phyloP scores from a whole-genome alignment of 1,140 invertebrate species.

The Halesus radiatus region DNA sequence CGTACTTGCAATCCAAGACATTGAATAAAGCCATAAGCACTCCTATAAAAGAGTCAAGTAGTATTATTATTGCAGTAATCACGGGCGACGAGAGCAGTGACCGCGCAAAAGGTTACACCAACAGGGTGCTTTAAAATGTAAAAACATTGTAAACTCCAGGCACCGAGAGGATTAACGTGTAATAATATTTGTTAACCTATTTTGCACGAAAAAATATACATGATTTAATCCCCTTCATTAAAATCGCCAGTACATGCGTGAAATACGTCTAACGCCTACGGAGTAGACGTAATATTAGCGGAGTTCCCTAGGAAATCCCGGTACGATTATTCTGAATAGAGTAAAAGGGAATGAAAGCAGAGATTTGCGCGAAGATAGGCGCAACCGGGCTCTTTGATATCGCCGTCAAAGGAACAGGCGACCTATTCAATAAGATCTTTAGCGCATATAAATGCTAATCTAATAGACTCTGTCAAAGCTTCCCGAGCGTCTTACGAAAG shows the following conservation, averaged over 20 bases:
- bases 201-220: no score
- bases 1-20: no score
- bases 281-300: no score
- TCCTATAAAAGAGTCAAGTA: no score
- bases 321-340: background rate
- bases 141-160: background rate
- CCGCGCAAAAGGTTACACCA: constrained; percentile 17
- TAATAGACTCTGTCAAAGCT: background rate
- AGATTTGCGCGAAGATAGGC: constrained; percentile 14
- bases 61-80: background rate
- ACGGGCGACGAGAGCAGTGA: constrained; percentile 14
- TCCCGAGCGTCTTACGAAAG: background rate
- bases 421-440: background rate
- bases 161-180: no score
- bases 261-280: no score
- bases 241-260: no score
- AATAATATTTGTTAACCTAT: no score
- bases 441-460: background rate
- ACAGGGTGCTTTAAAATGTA: constrained; percentile 18
- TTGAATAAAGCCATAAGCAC: no score
- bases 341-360: background rate
- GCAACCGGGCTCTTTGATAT: constrained; percentile 27
- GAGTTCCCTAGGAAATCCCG: no score
- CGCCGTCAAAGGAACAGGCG: constrained; percentile 24
- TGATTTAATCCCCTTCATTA: no score